These are phyloP conservation scores for Charaxes varanes DNA, from an alignment of 1,140 invertebrate genomes.

Conservation along the genomic window DNA sequence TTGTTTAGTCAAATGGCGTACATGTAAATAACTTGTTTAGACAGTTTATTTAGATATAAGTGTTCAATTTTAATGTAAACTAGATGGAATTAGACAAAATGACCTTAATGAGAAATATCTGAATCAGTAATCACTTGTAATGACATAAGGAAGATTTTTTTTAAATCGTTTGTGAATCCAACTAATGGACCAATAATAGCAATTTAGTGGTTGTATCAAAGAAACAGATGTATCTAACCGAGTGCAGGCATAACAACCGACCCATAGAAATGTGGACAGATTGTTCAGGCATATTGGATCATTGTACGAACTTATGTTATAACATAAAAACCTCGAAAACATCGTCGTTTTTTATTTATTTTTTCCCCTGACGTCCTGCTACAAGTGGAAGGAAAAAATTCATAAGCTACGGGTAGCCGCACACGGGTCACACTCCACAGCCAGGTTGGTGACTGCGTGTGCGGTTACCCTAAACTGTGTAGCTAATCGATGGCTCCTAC, in stretches of 20 bases:
- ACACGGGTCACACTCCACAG: too few species aligned
- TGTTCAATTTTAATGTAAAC: conserved; percentile 63
- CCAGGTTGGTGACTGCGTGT: too few species aligned
- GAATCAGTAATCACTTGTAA: conserved; percentile 40
- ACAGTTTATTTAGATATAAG: conserved; percentile 67
- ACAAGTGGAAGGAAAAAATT: too few species aligned
- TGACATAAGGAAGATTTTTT: conserved; percentile 38
- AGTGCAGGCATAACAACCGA: conserved; percentile 35
- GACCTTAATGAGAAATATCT: conserved; percentile 36
- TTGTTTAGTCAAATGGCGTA: conserved; percentile 65
- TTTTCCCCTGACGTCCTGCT: neutral
- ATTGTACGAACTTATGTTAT: conserved; percentile 70
- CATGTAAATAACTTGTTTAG: conserved; percentile 70
- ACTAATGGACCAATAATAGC: conserved; percentile 61
- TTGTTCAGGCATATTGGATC: conserved; percentile 64
- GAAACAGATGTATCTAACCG: conserved; percentile 25
- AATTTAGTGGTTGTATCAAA: conserved; percentile 43
- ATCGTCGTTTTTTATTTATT: conserved; percentile 41
- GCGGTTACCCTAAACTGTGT: too few species aligned
- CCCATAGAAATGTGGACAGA: conserved; percentile 47
- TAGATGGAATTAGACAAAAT: conserved; percentile 61
- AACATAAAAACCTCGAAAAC: conserved; percentile 63
- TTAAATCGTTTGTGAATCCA: conserved; percentile 50
- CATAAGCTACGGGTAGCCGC: too few species aligned
- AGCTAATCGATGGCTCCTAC: too few species aligned